Evolutionary conservation across 2,888 invertebrate species (phyloP).

Genomic region (Anthoptus insignis): DNA sequence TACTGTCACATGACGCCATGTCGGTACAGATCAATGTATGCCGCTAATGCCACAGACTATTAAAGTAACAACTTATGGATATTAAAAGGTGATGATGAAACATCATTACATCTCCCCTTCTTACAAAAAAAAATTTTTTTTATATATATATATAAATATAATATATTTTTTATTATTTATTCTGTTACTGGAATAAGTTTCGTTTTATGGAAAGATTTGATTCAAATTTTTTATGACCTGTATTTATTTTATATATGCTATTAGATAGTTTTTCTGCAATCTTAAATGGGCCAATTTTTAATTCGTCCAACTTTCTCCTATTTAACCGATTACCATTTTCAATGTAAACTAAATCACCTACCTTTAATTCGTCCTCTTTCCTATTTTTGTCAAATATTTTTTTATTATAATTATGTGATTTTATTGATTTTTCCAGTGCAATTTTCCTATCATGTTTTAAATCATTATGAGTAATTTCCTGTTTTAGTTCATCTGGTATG

Average conservation of each 20-base stretch:
- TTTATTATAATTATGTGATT: conserved; percentile 44
- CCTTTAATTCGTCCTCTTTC: conserved; percentile 35
- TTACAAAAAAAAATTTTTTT: no score
- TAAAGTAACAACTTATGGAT: no score
- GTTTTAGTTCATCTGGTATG: conserved; percentile 32
- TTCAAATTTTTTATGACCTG: conserved; percentile 41
- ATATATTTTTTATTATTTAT: no score
- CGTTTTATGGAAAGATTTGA: conserved; percentile 46
- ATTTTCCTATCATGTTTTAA: conserved; percentile 37
- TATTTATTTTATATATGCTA: background rate
- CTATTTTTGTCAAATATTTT: conserved; percentile 41
- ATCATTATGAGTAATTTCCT: conserved; percentile 26
- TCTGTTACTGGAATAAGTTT: conserved; percentile 36
- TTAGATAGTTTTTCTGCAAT: conserved; percentile 39
- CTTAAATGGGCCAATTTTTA: conserved; percentile 40
- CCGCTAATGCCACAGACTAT: no score
- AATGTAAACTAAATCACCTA: conserved; percentile 37
- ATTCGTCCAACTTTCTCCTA: conserved; percentile 39
- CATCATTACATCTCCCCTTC: no score
- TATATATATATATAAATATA: no score
- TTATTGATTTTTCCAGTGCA: conserved; percentile 40
- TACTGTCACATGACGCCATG: no score
- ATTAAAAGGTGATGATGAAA: no score
- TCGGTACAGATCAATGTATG: no score
- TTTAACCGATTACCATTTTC: conserved; percentile 42